Conservation (phyloP, 1,140 invertebrate genomes). For the Drosophila simulans region DNA sequence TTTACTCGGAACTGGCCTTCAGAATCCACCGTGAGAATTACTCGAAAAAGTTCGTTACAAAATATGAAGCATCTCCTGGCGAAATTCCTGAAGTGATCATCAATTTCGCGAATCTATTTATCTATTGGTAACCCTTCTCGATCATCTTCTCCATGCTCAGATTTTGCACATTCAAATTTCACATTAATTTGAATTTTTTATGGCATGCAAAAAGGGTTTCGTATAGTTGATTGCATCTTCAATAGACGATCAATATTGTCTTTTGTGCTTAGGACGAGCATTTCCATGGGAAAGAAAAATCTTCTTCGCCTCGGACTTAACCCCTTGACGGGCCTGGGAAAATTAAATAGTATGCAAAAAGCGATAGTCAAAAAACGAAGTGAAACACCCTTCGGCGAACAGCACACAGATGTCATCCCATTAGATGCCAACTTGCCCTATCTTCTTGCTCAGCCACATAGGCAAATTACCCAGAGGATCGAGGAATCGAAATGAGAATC, state of each 20-base stretch:
- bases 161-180: constrained; percentile 67
- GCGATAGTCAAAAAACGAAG: constrained; percentile 14
- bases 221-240: constrained; percentile 80
- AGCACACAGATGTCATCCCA: constrained; percentile 75
- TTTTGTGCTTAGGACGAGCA: constrained; percentile 71
- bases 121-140: constrained; percentile 14
- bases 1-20: constrained; percentile 38
- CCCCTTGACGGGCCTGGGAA: constrained; percentile 68
- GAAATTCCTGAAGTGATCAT: constrained; percentile 18
- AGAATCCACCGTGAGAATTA: constrained; percentile 42
- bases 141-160: constrained; percentile 22
- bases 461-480: constrained; percentile 70
- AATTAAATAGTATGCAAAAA: constrained; percentile 82
- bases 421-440: constrained; percentile 60
- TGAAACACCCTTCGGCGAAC: constrained; percentile 35
- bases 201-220: constrained; percentile 59
- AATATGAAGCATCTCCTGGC: not conserved
- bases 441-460: constrained; percentile 56
- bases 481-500: constrained; percentile 11
- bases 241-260: constrained; percentile 81
- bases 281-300: constrained; percentile 81
- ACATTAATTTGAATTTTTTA: constrained; percentile 75
- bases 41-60: constrained; percentile 49
- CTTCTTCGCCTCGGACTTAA: constrained; percentile 39
- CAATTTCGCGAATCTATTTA: constrained; percentile 8